phyloP scores from a whole-genome alignment of 2,888 invertebrate species.

The Adelognathus sp. region DNA sequence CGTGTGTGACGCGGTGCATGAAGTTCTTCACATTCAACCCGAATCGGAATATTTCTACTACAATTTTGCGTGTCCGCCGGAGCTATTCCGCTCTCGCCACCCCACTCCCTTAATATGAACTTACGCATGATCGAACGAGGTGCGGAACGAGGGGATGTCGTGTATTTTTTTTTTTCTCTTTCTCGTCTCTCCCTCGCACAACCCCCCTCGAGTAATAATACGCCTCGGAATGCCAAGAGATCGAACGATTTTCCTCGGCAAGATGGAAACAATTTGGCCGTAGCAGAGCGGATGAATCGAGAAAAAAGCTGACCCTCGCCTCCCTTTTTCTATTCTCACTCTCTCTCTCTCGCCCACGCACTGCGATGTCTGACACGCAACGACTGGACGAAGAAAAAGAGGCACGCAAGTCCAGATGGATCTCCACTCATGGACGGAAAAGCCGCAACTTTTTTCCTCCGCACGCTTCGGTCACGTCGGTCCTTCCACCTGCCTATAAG shows the following conservation, averaged over 20 bases:
- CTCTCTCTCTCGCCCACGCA: background rate
- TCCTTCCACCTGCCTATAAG: background rate
- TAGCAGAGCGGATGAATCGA: constrained; percentile 21
- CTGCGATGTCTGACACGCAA: background rate
- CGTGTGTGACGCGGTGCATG: constrained; percentile 50
- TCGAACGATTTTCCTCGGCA: constrained; percentile 38
- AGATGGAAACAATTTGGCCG: constrained; percentile 55
- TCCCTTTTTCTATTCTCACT: background rate
- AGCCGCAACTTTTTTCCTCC: constrained; percentile 10
- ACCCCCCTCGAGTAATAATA: constrained; percentile 32
- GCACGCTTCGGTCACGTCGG: background rate
- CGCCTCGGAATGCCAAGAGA: constrained; percentile 8
- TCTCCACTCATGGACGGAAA: background rate
- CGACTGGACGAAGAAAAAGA: constrained; percentile 13
- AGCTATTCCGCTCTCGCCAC: constrained; percentile 22
- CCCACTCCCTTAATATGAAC: constrained; percentile 43
- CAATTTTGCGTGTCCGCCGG: constrained; percentile 47
- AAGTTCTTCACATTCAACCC: constrained; percentile 44
- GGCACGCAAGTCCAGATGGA: constrained; percentile 23
- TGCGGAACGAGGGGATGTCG: constrained; percentile 4
- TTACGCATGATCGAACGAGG: constrained; percentile 55
- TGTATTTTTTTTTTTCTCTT: constrained; percentile 32
- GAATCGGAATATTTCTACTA: background rate
- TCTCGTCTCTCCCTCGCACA: background rate
- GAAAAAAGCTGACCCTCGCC: constrained; percentile 31